Conservation (phyloP, 2,797 vertebrate species). For the Rousettus madagascariensis region DNA sequence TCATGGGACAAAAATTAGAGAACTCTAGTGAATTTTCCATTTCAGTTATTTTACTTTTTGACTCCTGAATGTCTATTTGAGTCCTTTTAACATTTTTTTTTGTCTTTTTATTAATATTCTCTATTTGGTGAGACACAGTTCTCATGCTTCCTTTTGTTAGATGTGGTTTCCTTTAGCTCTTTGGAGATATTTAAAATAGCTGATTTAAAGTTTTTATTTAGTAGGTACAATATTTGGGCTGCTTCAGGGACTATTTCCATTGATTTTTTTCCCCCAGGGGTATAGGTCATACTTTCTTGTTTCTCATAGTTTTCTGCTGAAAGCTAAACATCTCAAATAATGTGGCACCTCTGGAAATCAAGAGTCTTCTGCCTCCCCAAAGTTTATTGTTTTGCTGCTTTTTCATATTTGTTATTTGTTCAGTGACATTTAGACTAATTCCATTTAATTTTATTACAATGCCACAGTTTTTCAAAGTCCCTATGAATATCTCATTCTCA, state of each 20-base stretch:
- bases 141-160: slow-evolving; percentile 11
- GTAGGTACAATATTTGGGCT: background rate
- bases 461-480: background rate
- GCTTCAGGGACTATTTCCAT: background rate
- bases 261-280: background rate
- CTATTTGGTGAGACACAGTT: background rate
- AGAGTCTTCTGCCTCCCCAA: background rate
- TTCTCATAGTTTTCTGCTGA: background rate
- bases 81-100: background rate
- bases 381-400: background rate
- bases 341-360: background rate
- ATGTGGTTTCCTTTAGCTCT: background rate
- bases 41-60: background rate
- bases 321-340: slow-evolving; percentile 2
- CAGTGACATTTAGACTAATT: background rate
- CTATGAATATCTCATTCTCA: background rate
- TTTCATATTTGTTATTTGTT: background rate
- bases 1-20: background rate
- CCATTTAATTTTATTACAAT: background rate
- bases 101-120: background rate
- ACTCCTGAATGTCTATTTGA: background rate
- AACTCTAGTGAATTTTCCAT: slow-evolving; percentile 1
- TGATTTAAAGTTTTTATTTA: slow-evolving; percentile 3
- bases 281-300: background rate
- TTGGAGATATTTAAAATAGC: background rate